Evolutionary conservation across 1,140 invertebrate genomes (phyloP).

Genomic region (Drosophila kepulauana): DNA sequence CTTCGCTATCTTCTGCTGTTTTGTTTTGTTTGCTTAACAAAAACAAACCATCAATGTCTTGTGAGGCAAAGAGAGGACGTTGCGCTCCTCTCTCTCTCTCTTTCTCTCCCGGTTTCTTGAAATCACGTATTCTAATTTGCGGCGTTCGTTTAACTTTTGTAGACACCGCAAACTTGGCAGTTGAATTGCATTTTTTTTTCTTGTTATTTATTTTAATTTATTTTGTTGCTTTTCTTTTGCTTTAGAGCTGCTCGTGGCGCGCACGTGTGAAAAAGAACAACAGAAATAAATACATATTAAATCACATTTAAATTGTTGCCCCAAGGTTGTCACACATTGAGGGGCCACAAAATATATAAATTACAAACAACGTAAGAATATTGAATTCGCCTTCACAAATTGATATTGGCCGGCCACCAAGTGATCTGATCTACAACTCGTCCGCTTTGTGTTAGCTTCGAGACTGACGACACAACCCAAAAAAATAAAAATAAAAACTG

Average conservation of each 20-base stretch:
- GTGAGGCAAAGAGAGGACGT: constrained; percentile 7
- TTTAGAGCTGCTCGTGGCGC: constrained; percentile 23
- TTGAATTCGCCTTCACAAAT: constrained; percentile 2
- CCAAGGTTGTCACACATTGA: constrained; percentile 33
- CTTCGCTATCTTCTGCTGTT: constrained; percentile 1
- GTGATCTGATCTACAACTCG: constrained; percentile 24
- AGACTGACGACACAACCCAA: constrained; percentile 25
- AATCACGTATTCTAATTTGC: constrained; percentile 20
- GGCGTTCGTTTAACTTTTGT: constrained; percentile 18
- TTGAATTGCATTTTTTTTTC: constrained; percentile 18
- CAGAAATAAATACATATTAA: constrained; percentile 64
- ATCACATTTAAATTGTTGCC: constrained; percentile 48
- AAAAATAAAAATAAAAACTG: constrained; percentile 6
- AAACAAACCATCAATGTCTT: constrained; percentile 43
- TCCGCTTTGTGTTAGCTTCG: constrained; percentile 23
- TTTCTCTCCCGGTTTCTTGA: neutral
- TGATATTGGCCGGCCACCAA: neutral
- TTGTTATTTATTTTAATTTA: constrained; percentile 22
- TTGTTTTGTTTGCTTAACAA: constrained; percentile 17
- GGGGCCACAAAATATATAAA: constrained; percentile 13
- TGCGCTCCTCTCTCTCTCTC: constrained; percentile 8
- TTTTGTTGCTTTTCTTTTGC: constrained; percentile 22
- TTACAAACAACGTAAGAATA: constrained; percentile 7
- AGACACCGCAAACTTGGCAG: constrained; percentile 42
- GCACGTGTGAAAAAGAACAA: constrained; percentile 73